Conservation (phyloP, 2,797 vertebrate genomes). For the Sebastes minor region DNA sequence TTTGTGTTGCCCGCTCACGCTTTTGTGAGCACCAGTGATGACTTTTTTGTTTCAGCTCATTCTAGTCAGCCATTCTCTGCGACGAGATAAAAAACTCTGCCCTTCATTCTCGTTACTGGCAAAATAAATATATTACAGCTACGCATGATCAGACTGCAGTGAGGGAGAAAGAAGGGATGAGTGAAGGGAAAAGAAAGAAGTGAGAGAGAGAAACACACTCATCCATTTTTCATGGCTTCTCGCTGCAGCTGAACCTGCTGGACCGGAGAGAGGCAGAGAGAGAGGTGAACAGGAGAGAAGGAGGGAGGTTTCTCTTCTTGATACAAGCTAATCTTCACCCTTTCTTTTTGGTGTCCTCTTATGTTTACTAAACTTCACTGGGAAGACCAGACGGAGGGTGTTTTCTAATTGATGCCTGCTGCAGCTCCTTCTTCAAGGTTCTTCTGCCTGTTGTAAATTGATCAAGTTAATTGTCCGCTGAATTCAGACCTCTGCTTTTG, state of each 20-base stretch:
- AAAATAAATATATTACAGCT: constrained; percentile 68
- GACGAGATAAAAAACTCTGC: constrained; percentile 24
- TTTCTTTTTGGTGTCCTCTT: constrained; percentile 6
- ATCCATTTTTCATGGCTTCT: constrained; percentile 75
- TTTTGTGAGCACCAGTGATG: constrained; percentile 3
- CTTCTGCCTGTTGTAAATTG: constrained; percentile 26
- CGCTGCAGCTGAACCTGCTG: constrained; percentile 53
- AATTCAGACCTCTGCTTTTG: constrained; percentile 16
- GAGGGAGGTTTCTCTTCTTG: background rate
- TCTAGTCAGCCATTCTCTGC: constrained; percentile 5
- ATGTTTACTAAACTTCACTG: constrained; percentile 46
- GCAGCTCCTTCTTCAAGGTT: constrained; percentile 36
- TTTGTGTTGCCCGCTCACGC: background rate
- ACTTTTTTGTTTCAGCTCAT: constrained; percentile 5
- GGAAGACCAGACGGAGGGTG: constrained; percentile 13
- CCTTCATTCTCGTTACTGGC: constrained; percentile 53
- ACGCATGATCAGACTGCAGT: constrained; percentile 54
- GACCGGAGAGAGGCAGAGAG: constrained; percentile 26
- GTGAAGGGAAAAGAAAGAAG: constrained; percentile 20
- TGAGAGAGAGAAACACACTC: constrained; percentile 38
- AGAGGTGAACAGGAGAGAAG: constrained; percentile 4
- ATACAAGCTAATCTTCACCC: constrained; percentile 43
- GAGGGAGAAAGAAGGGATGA: constrained; percentile 39
- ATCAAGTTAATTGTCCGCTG: constrained; percentile 20
- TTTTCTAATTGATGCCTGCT: constrained; percentile 11